Evolutionary conservation across 1,140 invertebrate species (phyloP), one percentile per base, ranked within the genome.

Genomic region (Drosophila tsacasi): DNA sequence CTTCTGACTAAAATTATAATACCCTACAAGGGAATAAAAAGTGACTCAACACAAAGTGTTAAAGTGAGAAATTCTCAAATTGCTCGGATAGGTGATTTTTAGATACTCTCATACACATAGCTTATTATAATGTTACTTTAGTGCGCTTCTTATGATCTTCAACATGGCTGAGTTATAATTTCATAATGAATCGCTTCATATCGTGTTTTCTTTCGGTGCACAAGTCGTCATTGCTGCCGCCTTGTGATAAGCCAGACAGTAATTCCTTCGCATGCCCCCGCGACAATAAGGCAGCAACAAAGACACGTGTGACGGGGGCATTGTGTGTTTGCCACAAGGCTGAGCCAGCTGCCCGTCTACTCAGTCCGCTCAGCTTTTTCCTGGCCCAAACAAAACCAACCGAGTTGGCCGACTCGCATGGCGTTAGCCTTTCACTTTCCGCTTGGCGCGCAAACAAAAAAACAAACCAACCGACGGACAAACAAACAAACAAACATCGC

Each of bases 371-470:
- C 4, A 17, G 52, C 21, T 42, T 35, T 76, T 40, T 57, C 59
- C 40, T 66, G 61, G 63, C 55, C 44, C 23, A 39, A 76, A 44
- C 42, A 65, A 55, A 47, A 39, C 57, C 64, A 49, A 47, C 27
- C 52, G 42, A 59, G 44, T 46, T 66, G 69, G 39, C 62, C 65
- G 58, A n/a, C 63, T 57, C 59, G 49, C 42, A 42, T 62, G 30
- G 35, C 50, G 60, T 23, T 57, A 76, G 81, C 84, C 84, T 89
- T 89, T 89, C 84, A 89, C 84, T 89, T 89, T 89, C 81, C 71
- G 76, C 62, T 85, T 50, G 39, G 68, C 65, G 50, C 37, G 52
- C 75, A 63, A 52, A 73, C 81, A 64, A 61, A 52, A 68, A 59
- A 61, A 52, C 75, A 60, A 57, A 67, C 40, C 35, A 47, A 49